phyloP scores from a whole-genome alignment of 2,888 invertebrate species.

The Cataglyphis altisquamis region DNA sequence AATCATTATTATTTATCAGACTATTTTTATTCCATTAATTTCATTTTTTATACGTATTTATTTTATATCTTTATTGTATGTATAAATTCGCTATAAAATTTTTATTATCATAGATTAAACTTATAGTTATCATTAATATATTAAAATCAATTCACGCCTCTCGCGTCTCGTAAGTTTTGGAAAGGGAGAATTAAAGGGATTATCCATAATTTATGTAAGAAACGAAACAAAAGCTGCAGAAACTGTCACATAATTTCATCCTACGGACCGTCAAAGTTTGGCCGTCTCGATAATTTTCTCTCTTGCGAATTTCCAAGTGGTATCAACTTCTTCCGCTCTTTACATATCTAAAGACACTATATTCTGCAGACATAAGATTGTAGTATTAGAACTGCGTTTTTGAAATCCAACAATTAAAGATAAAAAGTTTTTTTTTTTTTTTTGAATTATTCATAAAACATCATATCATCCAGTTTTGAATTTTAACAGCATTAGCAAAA shows the following conservation, averaged over 20 bases:
- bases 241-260: slow-evolving; percentile 72
- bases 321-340: slow-evolving; percentile 48
- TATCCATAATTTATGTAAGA: slow-evolving; percentile 77
- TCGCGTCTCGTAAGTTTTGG: slow-evolving; percentile 59
- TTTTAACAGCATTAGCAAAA: not conserved
- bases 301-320: slow-evolving; percentile 49
- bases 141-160: slow-evolving; percentile 46
- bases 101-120: not conserved
- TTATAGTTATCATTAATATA: slow-evolving; percentile 44
- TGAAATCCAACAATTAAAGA: slow-evolving; percentile 2
- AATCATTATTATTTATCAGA: not conserved
- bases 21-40: not conserved
- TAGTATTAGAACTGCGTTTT: slow-evolving; percentile 17
- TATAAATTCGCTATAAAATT: not conserved
- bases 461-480: not conserved
- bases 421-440: not conserved
- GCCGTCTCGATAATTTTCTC: slow-evolving; percentile 69
- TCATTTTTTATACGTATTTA: not conserved
- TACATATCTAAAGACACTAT: slow-evolving; percentile 38
- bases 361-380: not conserved
- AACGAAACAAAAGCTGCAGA: slow-evolving; percentile 73
- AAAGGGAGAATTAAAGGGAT: slow-evolving; percentile 68
- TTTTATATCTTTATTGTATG: slow-evolving; percentile 2
- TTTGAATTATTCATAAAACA: not conserved
- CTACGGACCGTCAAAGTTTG: slow-evolving; percentile 68